phyloP scores from a whole-genome alignment of 2,797 vertebrate genomes.

The Peromyscus nudipes region DNA sequence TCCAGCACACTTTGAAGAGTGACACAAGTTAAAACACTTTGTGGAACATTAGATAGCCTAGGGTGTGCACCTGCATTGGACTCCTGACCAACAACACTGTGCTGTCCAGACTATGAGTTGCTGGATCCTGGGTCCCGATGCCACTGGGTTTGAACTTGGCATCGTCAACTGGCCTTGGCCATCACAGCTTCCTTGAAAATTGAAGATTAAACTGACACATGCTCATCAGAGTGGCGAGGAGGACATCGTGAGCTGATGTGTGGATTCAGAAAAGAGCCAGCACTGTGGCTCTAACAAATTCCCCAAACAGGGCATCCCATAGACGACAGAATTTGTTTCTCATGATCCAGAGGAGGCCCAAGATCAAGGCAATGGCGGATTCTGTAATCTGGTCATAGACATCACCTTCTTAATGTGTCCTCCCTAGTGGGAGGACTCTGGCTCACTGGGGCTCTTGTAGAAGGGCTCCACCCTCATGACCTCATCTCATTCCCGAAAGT shows the following conservation, averaged over 20 bases:
- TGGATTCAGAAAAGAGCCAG: neutral
- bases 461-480: neutral
- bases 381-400: neutral
- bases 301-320: too few species aligned
- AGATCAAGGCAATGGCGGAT: neutral
- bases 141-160: neutral
- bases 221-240: neutral
- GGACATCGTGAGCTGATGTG: neutral
- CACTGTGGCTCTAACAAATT: neutral
- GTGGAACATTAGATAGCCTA: neutral
- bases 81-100: neutral
- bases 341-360: neutral
- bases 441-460: neutral
- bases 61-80: neutral
- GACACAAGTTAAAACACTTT: neutral
- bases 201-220: neutral
- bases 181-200: neutral
- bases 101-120: neutral
- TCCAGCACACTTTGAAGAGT: neutral
- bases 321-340: neutral
- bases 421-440: neutral
- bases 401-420: neutral
- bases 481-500: neutral
- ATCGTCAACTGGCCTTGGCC: too few species aligned
- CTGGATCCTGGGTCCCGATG: neutral